These are phyloP conservation scores for Passerina amoena DNA, from an alignment of 2,113 vertebrate genomes.

Conservation along the genomic window DNA sequence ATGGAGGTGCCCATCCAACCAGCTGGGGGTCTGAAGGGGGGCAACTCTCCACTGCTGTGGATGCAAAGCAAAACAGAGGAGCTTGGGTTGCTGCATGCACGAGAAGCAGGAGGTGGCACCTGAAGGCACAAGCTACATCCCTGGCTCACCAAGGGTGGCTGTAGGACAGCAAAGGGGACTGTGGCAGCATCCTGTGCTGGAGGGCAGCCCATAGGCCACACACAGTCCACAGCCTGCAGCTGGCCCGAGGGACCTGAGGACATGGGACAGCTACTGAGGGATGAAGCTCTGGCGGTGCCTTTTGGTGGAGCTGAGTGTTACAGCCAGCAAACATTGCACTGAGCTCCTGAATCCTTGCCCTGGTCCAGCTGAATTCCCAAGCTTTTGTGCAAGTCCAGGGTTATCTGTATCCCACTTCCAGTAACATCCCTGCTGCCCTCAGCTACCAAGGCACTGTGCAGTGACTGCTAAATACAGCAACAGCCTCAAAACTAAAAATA, in stretches of 20 bases:
- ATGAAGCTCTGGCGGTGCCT: not conserved
- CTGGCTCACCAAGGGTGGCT: not conserved
- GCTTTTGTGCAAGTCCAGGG: not conserved
- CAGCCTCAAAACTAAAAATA: conserved; percentile 65
- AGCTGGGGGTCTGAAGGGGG: not conserved
- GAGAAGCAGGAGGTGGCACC: not conserved
- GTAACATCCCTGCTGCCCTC: not conserved
- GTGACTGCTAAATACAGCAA: not conserved
- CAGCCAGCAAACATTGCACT: not conserved
- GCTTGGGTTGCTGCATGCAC: not conserved
- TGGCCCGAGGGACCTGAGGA: not conserved
- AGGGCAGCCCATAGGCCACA: not conserved
- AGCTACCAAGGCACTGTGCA: not conserved
- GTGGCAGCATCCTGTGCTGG: rapidly evolving
- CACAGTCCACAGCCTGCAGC: not conserved
- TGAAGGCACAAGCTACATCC: not conserved
- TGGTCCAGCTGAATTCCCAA: not conserved
- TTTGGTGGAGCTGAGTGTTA: not conserved
- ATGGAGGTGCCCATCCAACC: not conserved
- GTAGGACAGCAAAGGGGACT: not conserved
- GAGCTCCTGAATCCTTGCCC: not conserved
- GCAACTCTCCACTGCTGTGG: not conserved
- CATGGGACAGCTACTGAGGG: not conserved
- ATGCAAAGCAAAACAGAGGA: not conserved
- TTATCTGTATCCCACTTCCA: not conserved